These are phyloP conservation scores for Unio delphinus DNA, from an alignment of 2,888 invertebrate species.

Conservation along the genomic window DNA sequence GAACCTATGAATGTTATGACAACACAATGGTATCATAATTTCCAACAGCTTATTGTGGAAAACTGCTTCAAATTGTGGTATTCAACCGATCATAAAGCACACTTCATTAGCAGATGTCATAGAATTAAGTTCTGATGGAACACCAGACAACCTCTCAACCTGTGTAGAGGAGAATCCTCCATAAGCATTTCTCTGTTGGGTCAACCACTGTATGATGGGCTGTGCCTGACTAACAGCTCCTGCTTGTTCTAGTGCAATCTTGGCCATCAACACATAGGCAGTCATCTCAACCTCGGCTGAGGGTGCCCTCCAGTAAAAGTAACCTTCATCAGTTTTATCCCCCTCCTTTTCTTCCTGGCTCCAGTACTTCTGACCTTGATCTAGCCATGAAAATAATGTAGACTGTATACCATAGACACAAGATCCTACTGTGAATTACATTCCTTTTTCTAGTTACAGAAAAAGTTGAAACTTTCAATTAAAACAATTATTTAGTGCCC, in stretches of 20 bases:
- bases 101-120: too few species aligned
- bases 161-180: slow-evolving; percentile 70
- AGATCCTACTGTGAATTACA: too few species aligned
- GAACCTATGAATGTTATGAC: too few species aligned
- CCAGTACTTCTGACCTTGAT: slow-evolving; percentile 84
- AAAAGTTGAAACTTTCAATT: too few species aligned
- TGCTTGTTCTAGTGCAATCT: slow-evolving; percentile 71
- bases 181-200: slow-evolving; percentile 81
- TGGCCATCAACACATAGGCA: slow-evolving; percentile 87
- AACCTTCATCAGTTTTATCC: slow-evolving; percentile 16
- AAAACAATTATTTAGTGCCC: too few species aligned
- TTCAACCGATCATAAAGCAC: too few species aligned
- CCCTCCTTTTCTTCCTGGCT: slow-evolving; percentile 73
- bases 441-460: too few species aligned
- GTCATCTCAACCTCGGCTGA: slow-evolving; percentile 89
- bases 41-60: too few species aligned
- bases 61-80: too few species aligned
- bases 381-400: slow-evolving; percentile 36
- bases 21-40: too few species aligned
- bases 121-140: too few species aligned
- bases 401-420: not conserved
- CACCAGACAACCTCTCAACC: slow-evolving; percentile 36
- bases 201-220: slow-evolving; percentile 82
- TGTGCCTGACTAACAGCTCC: slow-evolving; percentile 41
- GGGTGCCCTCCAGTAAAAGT: slow-evolving; percentile 74